Evolutionary conservation across 2,113 vertebrate species (phyloP), one percentile per base, ranked within the genome.

Genomic region (Alaudala cheleensis): DNA sequence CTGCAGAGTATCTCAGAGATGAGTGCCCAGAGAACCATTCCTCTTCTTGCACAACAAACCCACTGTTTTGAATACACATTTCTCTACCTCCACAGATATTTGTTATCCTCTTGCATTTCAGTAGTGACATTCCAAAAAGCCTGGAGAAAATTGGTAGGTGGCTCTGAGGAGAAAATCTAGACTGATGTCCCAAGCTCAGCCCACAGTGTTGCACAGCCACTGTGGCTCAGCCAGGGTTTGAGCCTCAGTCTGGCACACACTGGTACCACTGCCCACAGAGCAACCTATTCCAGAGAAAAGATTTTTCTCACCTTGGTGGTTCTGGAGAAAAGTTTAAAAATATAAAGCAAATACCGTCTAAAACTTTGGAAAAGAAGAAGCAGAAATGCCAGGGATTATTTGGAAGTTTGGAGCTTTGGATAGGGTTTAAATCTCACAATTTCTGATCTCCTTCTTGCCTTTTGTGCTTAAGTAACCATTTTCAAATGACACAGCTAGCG

Each of bases 141-240:
- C 60, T 70, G 7, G 0, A 61, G 42, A 53, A 84, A 81, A 87
- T 1, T 15, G 33, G 76, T 31, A 67, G 24, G 31, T 77, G 67
- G 37, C 20, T 53, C 28, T 34, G 54, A 88, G 50, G 21, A 69
- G 19, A 45, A 73, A 77, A 61, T 37, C 14, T 88, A 81, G 31
- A 67, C 29, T 12, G 2, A 56, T 22, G 34, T 11, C 34, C 21
- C 2, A 5, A 42, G 49, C 47, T 76, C 49, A 86, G 83, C 9
- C 21, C 33, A 17, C 0, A 0, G 44, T 29, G 18, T 25, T 67
- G 34, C 70, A 67, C 1, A 2, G 40, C 53, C 77, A 53, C 42
- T 25, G 7, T 6, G 33, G 34, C 0, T 7, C 1, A 80, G 26
- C 28, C 60, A 72, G 37, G 33, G 15, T 19, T 17, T 2, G 1